Conservation (phyloP, 2,113 vertebrate genomes). For the Cranoglanis bouderius region DNA sequence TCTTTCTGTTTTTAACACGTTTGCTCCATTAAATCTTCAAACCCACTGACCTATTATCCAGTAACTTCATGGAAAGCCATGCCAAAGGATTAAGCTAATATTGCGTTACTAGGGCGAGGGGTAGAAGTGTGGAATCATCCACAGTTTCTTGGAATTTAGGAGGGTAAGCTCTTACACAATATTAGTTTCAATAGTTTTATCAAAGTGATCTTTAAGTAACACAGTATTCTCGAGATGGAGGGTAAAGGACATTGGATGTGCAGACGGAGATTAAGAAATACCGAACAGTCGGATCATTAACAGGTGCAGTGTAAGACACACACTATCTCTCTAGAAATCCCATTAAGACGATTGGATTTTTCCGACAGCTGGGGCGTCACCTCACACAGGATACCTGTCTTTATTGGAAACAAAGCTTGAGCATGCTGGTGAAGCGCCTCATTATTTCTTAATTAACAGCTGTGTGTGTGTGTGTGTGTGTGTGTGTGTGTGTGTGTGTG, state of each 20-base stretch:
- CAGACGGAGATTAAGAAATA: neutral
- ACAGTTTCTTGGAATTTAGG: neutral
- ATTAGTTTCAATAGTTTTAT: neutral
- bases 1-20: neutral
- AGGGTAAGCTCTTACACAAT: neutral
- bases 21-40: neutral
- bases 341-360: slow-evolving; percentile 49
- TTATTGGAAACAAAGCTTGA: slow-evolving; percentile 69
- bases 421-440: slow-evolving; percentile 61
- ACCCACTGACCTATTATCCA: neutral
- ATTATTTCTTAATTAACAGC: slow-evolving; percentile 73
- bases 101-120: neutral
- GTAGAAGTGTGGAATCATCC: neutral
- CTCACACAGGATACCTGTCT: slow-evolving; percentile 59
- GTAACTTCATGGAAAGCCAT: neutral
- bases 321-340: slow-evolving; percentile 19
- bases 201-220: neutral
- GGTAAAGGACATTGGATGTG: neutral
- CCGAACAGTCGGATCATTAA: neutral
- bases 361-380: slow-evolving; percentile 30
- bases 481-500: too few species aligned
- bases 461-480: slow-evolving; percentile 51
- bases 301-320: neutral
- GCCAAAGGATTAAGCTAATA: neutral
- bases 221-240: neutral